Conservation (phyloP, 2,888 invertebrate species). For the Colostygia pectinataria region DNA sequence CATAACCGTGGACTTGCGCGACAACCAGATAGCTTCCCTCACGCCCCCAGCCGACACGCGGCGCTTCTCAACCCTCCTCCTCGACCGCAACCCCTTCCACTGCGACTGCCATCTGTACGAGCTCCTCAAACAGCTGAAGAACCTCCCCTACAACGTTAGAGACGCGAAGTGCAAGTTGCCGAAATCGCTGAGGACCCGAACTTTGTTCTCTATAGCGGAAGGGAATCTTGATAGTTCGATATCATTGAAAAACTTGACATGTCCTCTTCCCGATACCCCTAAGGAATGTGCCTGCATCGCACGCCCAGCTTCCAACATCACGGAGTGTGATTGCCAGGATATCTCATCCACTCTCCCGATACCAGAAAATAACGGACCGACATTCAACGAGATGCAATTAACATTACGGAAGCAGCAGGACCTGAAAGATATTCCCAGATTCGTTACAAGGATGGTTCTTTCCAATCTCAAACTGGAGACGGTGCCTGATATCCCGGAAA, state of each 20-base stretch:
- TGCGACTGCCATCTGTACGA: constrained; percentile 33
- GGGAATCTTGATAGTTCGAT: constrained; percentile 5
- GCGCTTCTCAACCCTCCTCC: background rate
- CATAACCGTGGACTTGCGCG: background rate
- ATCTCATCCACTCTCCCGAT: constrained; percentile 10
- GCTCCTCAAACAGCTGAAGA: constrained; percentile 10
- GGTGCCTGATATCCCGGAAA: constrained; percentile 7
- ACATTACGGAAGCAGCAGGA: background rate
- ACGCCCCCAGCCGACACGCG: background rate
- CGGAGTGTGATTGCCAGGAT: constrained; percentile 22
- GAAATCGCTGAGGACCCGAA: background rate
- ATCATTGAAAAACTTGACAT: constrained; percentile 12
- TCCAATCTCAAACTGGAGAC: constrained; percentile 1
- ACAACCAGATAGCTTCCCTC: constrained; percentile 28
- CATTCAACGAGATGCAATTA: constrained; percentile 7
- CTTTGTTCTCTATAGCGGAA: constrained; percentile 5
- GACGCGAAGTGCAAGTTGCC: constrained; percentile 25
- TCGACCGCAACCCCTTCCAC: constrained; percentile 32
- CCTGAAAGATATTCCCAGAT: background rate
- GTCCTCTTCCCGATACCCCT: constrained; percentile 16
- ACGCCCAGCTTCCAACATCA: constrained; percentile 7
- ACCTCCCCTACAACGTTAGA: background rate
- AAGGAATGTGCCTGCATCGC: constrained; percentile 13
- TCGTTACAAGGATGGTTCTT: constrained; percentile 12
- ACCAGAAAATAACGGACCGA: background rate